Conservation (phyloP, 2,113 vertebrate species). For the Epinephelus cyanopodus region DNA sequence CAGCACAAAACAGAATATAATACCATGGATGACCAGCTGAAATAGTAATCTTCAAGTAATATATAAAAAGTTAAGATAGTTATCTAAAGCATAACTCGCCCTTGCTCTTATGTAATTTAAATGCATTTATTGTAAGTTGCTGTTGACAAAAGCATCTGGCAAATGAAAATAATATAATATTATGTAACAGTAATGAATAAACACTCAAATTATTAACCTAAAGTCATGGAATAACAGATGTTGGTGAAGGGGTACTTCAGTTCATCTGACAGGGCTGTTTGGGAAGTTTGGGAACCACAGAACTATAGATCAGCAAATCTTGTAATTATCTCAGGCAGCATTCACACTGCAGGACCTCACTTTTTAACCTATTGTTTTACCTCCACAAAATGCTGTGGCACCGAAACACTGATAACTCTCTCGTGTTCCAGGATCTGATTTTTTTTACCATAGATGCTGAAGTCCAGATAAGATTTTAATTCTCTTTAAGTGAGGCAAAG, state of each 20-base stretch:
- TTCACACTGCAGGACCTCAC: neutral
- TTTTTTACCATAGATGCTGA: neutral
- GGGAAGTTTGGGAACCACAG: neutral
- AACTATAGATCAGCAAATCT: neutral
- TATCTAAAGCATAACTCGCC: neutral
- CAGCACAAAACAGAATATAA: too few species aligned
- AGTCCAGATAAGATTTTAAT: neutral
- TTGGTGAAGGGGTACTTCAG: neutral
- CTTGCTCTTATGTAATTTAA: neutral
- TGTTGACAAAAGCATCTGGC: neutral
- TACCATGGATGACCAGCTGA: too few species aligned
- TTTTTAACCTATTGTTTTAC: neutral
- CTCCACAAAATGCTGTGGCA: neutral
- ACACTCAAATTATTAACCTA: too few species aligned
- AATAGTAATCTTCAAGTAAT: too few species aligned
- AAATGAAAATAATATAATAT: neutral
- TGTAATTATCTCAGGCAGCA: slow-evolving; percentile 9
- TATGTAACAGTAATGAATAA: neutral
- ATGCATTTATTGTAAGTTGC: neutral
- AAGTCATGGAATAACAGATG: too few species aligned
- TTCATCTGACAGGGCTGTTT: neutral
- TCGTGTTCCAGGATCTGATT: neutral
- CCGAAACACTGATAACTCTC: too few species aligned
- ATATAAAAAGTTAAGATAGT: neutral
- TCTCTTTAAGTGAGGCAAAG: neutral